Evolutionary conservation across 2,113 vertebrate genomes (phyloP).

Genomic region (Archocentrus centrarchus): DNA sequence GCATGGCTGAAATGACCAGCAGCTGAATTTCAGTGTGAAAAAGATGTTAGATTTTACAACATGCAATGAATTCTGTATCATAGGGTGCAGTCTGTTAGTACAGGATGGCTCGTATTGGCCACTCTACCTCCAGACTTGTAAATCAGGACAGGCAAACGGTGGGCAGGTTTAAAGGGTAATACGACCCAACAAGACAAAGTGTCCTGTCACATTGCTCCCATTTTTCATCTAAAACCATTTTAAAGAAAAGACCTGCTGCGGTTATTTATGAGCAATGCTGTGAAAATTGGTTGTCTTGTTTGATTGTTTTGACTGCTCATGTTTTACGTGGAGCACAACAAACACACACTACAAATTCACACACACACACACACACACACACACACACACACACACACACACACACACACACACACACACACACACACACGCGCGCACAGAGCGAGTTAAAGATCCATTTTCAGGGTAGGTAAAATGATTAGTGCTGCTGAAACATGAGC

Average conservation of each 20-base stretch:
- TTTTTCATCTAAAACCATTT: conserved; percentile 19
- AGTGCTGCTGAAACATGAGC: conserved; percentile 77
- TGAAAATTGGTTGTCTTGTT: neutral
- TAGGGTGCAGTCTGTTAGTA: conserved; percentile 63
- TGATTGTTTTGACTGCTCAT: neutral
- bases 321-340: neutral
- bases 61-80: conserved; percentile 70
- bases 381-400: too few species aligned
- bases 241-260: neutral
- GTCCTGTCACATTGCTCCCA: conserved; percentile 14
- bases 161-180: conserved; percentile 1
- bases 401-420: neutral
- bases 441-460: conserved; percentile 51
- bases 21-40: neutral
- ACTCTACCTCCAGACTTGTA: conserved; percentile 50
- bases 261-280: conserved; percentile 12
- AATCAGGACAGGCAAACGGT: conserved; percentile 23
- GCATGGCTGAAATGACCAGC: neutral
- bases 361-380: neutral
- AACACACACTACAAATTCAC: neutral
- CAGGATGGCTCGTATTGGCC: conserved; percentile 49
- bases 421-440: neutral
- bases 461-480: conserved; percentile 72
- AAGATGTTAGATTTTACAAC: neutral
- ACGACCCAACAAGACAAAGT: conserved; percentile 36